A percentile compares a stretch with the other conserved stretches of the same genome.
phyloP scores from a whole-genome alignment of 2,888 invertebrate genomes.

The Apamea monoglypha region DNA sequence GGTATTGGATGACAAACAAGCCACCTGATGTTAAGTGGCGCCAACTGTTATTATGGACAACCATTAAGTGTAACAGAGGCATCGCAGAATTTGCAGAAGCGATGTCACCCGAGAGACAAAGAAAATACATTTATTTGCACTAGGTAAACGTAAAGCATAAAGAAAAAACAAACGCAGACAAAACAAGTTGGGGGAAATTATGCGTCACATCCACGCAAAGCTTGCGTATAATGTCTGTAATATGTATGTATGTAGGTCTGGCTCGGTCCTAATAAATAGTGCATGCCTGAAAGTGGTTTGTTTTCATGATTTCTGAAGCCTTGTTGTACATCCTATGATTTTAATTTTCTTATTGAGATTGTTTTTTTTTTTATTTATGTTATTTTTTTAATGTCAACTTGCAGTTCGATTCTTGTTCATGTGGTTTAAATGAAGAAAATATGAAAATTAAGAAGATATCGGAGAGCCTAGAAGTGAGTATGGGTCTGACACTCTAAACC shows the following conservation, averaged over 20 bases:
- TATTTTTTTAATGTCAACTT: conserved; percentile 45
- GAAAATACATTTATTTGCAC: too few species aligned
- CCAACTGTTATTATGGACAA: not conserved
- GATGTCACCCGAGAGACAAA: not conserved
- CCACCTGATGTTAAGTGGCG: not conserved
- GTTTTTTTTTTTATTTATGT: conserved; percentile 15
- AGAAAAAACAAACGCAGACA: not conserved
- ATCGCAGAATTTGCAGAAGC: not conserved
- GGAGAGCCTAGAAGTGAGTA: conserved; percentile 49
- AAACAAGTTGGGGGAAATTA: not conserved
- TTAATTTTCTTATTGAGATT: not conserved
- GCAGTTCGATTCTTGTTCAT: conserved; percentile 78
- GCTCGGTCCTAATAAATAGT: not conserved
- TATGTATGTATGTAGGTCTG: not conserved
- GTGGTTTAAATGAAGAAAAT: conserved; percentile 79
- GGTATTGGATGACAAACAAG: not conserved
- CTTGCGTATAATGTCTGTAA: not conserved
- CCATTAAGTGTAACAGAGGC: not conserved
- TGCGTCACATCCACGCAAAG: not conserved
- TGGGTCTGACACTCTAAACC: not conserved
- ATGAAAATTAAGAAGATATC: conserved; percentile 67
- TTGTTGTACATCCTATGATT: not conserved
- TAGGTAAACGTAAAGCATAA: not conserved
- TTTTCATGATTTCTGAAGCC: not conserved
- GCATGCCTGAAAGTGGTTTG: not conserved